phyloP scores from a whole-genome alignment of 1,140 invertebrate species.

The Heliconius nattereri region DNA sequence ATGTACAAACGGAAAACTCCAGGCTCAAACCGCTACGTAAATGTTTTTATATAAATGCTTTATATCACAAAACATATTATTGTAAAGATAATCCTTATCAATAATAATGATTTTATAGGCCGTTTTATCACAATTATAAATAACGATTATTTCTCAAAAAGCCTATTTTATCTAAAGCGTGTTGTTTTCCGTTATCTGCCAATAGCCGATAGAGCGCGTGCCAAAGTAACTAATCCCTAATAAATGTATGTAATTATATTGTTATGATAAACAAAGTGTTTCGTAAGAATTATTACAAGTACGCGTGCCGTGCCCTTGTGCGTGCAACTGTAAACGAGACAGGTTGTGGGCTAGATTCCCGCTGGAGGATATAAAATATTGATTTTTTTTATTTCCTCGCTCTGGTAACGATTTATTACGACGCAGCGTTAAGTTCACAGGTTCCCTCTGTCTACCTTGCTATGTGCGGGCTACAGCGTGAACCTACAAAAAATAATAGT shows the following conservation, averaged over 20 bases:
- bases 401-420: too few species aligned
- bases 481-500: neutral
- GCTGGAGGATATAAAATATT: too few species aligned
- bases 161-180: neutral
- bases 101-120: neutral
- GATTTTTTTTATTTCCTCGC: too few species aligned
- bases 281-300: too few species aligned
- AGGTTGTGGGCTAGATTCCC: too few species aligned
- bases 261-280: too few species aligned
- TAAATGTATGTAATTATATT: neutral
- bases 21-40: too few species aligned
- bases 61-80: neutral
- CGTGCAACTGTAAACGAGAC: too few species aligned
- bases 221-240: neutral
- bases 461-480: neutral
- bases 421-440: too few species aligned
- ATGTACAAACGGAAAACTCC: too few species aligned
- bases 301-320: too few species aligned
- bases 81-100: neutral
- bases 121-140: neutral
- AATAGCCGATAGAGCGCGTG: neutral
- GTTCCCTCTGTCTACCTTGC: neutral
- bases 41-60: too few species aligned
- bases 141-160: neutral
- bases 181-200: neutral